phyloP scores from a whole-genome alignment of 53 echinoderm and acorn worm species.

The Temnopleurus reevesii region DNA sequence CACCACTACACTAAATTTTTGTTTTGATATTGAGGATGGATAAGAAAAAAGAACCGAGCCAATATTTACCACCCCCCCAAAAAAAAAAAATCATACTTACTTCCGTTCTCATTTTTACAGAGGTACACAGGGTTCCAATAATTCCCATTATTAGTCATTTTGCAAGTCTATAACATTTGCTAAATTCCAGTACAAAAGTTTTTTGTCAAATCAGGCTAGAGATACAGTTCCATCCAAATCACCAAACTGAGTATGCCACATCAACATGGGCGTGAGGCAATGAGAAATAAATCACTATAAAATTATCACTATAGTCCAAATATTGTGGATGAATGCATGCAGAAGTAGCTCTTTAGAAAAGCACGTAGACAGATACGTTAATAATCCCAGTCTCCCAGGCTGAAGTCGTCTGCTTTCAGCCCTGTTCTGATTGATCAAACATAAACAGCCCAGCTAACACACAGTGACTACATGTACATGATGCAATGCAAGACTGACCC shows the following conservation, averaged over 20 bases:
- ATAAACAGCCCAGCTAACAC: background rate
- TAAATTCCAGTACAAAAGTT: background rate
- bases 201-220: too few species aligned
- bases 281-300: background rate
- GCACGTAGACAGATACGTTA: background rate
- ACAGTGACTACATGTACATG: background rate
- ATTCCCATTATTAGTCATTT: conserved; percentile 37
- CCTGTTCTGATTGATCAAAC: background rate
- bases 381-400: background rate
- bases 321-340: too few species aligned
- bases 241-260: background rate
- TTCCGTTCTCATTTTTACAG: conserved; percentile 29
- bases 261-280: background rate
- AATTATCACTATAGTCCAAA: too few species aligned
- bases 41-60: too few species aligned
- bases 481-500: background rate
- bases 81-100: background rate
- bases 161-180: background rate
- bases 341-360: background rate
- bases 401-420: background rate
- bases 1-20: too few species aligned
- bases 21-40: too few species aligned
- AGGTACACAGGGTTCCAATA: conserved; percentile 29
- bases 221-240: too few species aligned
- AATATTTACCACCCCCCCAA: background rate